Percentiles rank a stretch among this genome's conserved stretches.
phyloP scores from a whole-genome alignment of 2,888 invertebrate species.

The Agriopis marginaria region DNA sequence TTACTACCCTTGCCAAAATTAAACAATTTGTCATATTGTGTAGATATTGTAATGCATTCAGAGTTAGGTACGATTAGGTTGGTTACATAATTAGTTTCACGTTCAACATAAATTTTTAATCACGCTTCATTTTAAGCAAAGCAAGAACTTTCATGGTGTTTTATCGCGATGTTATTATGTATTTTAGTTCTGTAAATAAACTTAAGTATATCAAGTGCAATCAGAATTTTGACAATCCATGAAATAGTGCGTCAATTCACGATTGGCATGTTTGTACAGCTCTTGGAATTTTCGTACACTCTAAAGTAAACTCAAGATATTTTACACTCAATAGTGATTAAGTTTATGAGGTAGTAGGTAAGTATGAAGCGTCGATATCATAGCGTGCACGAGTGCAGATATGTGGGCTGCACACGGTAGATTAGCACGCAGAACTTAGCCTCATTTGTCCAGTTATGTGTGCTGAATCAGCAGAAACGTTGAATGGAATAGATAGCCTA shows the following conservation, averaged over 20 bases:
- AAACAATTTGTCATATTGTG: neutral
- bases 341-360: slow-evolving; percentile 7
- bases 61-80: neutral
- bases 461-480: slow-evolving; percentile 45
- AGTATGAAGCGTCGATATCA: slow-evolving; percentile 53
- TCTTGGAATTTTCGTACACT: neutral
- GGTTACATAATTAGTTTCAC: slow-evolving; percentile 14
- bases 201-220: slow-evolving; percentile 25
- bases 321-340: slow-evolving; percentile 21
- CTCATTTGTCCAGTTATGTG: slow-evolving; percentile 34
- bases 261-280: too few relatives aligned
- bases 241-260: neutral
- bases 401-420: slow-evolving; percentile 41
- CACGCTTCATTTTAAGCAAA: slow-evolving; percentile 58
- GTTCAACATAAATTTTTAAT: slow-evolving; percentile 46
- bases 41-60: neutral
- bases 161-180: slow-evolving; percentile 26
- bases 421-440: slow-evolving; percentile 37
- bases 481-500: slow-evolving; percentile 43
- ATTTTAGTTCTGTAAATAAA: slow-evolving; percentile 22
- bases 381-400: slow-evolving; percentile 72
- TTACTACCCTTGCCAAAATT: neutral
- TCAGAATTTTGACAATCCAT: neutral
- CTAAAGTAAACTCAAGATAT: neutral
- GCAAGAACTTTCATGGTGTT: slow-evolving; percentile 45